Percentiles rank a stretch among this genome's conserved stretches.
Conservation (phyloP, 2,888 invertebrate species). For the Dusona sp. region DNA sequence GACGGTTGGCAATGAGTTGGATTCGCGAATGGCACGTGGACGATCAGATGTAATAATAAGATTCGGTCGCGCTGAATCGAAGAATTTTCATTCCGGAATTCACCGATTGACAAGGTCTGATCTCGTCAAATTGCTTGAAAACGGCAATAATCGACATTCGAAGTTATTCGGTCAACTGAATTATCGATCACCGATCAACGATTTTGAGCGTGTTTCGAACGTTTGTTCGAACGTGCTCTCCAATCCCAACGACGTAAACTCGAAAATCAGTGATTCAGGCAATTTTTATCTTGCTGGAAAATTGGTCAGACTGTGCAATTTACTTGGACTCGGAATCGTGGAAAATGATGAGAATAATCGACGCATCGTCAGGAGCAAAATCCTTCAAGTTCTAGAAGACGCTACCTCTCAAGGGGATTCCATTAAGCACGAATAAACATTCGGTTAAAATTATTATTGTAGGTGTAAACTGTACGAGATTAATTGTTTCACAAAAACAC, state of each 20-base stretch:
- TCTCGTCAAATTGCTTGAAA: constrained; percentile 29
- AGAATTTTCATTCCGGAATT: constrained; percentile 43
- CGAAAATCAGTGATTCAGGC: constrained; percentile 44
- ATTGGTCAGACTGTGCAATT: constrained; percentile 74
- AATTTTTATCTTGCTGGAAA: constrained; percentile 68
- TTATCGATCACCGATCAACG: not conserved
- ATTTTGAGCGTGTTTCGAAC: constrained; percentile 62
- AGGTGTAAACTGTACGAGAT: constrained; percentile 7
- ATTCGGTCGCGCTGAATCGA: constrained; percentile 79
- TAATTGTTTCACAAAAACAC: constrained; percentile 7
- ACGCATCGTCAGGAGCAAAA: constrained; percentile 66
- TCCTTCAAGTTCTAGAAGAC: constrained; percentile 67
- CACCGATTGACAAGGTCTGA: constrained; percentile 48
- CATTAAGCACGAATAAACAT: constrained; percentile 70
- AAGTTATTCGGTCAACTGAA: constrained; percentile 13
- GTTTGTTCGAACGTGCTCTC: constrained; percentile 72
- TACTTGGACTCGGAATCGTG: constrained; percentile 58
- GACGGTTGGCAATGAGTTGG: constrained; percentile 59
- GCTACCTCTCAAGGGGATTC: constrained; percentile 56
- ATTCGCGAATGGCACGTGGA: constrained; percentile 72
- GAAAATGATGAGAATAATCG: constrained; percentile 61
- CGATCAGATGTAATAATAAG: constrained; percentile 81
- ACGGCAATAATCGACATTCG: constrained; percentile 25
- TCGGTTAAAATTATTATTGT: not conserved
- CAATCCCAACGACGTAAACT: constrained; percentile 66